phyloP scores from a whole-genome alignment of 1,140 invertebrate species.

The Drosophila burlai region DNA sequence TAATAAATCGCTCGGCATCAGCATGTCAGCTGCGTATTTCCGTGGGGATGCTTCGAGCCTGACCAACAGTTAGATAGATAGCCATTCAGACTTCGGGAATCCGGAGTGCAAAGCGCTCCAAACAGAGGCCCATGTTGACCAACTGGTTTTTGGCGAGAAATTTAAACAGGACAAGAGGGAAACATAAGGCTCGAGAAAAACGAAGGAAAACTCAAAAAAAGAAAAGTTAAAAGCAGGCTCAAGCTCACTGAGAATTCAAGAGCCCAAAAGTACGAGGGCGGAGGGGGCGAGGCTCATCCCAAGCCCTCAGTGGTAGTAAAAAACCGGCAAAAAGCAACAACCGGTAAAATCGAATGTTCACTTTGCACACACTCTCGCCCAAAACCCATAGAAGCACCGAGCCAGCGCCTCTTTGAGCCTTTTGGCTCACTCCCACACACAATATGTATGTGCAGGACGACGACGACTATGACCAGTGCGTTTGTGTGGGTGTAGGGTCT shows the following conservation, averaged over 20 bases:
- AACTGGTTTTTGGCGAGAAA: slow-evolving; percentile 44
- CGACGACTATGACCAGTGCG: slow-evolving; percentile 1
- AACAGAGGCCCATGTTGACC: slow-evolving; percentile 44
- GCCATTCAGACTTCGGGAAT: slow-evolving; percentile 1
- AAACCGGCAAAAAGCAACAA: slow-evolving; percentile 82
- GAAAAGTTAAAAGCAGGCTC: slow-evolving; percentile 21
- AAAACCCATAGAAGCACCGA: slow-evolving; percentile 6
- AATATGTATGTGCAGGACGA: slow-evolving; percentile 25
- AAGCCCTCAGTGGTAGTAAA: slow-evolving; percentile 30
- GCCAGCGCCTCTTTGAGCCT: background rate
- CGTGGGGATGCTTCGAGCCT: slow-evolving; percentile 37
- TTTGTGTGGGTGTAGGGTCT: slow-evolving; percentile 40
- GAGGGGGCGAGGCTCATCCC: slow-evolving; percentile 6
- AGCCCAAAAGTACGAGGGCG: slow-evolving; percentile 55
- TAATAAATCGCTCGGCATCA: slow-evolving; percentile 51
- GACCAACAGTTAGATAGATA: slow-evolving; percentile 28
- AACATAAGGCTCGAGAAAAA: slow-evolving; percentile 9
- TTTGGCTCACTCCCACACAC: slow-evolving; percentile 35
- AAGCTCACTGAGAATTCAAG: slow-evolving; percentile 47
- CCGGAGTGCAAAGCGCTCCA: background rate
- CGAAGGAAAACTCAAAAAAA: background rate
- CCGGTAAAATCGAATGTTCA: slow-evolving; percentile 84
- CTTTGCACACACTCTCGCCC: slow-evolving; percentile 50
- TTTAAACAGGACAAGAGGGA: slow-evolving; percentile 48
- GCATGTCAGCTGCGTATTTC: slow-evolving; percentile 47